Evolutionary conservation across 2,113 vertebrate genomes (phyloP).

Genomic region (Vidua chalybeata): DNA sequence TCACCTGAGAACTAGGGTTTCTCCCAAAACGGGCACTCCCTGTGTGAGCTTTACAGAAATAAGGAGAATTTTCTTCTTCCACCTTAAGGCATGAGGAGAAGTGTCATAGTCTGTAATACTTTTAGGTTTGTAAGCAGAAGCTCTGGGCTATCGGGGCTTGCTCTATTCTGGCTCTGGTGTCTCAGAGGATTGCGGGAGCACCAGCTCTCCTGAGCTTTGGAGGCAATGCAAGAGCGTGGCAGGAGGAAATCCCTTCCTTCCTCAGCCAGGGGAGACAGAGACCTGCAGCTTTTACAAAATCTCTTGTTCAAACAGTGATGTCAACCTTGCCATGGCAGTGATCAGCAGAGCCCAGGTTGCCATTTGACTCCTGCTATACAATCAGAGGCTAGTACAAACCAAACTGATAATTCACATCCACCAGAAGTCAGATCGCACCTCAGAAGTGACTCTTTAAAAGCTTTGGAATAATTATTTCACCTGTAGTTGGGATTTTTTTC

Average conservation of each 20-base stretch:
- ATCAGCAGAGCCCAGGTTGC: not conserved
- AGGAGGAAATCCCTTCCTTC: not conserved
- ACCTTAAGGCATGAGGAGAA: not conserved
- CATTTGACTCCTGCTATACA: not conserved
- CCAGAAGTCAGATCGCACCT: not conserved
- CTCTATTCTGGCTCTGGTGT: not conserved
- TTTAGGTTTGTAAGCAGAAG: not conserved
- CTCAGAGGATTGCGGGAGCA: accelerated
- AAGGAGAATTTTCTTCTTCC: not conserved
- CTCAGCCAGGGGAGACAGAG: not conserved
- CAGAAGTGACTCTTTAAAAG: conserved; percentile 21
- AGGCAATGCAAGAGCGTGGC: not conserved
- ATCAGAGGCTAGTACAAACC: not conserved
- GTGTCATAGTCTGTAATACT: not conserved
- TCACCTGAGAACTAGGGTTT: not conserved
- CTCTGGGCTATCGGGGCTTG: not conserved
- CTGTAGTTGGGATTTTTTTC: conserved; percentile 62
- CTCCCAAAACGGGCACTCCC: not conserved
- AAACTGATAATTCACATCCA: not conserved
- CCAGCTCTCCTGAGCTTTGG: accelerated
- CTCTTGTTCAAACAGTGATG: not conserved
- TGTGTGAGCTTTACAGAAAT: not conserved
- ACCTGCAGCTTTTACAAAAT: not conserved
- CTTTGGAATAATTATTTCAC: conserved; percentile 56
- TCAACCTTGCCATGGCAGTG: not conserved